Evolutionary conservation across 2,113 vertebrate species (phyloP).

Genomic region (Artemisiospiza belli): DNA sequence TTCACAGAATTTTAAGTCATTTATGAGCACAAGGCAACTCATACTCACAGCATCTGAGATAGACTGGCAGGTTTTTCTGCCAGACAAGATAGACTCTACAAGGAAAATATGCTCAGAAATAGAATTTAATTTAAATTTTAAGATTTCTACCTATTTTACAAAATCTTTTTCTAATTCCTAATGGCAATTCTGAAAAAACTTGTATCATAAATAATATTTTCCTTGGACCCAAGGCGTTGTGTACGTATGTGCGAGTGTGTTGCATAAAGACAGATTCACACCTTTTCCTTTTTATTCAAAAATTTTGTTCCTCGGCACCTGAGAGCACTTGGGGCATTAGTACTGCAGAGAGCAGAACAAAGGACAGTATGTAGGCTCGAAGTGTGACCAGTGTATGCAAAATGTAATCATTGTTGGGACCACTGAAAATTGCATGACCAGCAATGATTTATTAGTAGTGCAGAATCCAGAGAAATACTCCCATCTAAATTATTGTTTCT

Average conservation of each 20-base stretch:
- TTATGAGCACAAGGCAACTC: neutral
- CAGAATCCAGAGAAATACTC: constrained; percentile 63
- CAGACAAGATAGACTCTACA: too few relatives aligned
- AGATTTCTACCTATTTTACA: neutral
- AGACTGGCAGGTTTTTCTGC: neutral
- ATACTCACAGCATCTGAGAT: neutral
- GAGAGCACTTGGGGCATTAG: neutral
- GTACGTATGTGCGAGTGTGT: neutral
- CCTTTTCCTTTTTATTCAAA: neutral
- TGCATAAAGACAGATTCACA: neutral
- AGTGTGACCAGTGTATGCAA: neutral
- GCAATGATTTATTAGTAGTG: constrained; percentile 52
- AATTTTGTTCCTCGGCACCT: neutral
- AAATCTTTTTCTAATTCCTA: neutral
- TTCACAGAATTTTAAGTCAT: neutral
- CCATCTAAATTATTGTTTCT: constrained; percentile 47
- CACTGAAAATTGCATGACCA: constrained; percentile 35
- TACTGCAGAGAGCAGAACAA: neutral
- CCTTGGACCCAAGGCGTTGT: neutral
- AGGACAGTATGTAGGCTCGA: neutral
- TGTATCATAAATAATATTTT: neutral
- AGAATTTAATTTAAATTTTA: neutral
- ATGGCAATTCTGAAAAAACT: neutral
- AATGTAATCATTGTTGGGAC: constrained; percentile 31
- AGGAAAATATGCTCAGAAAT: neutral